Percentiles rank a stretch among this genome's conserved stretches.
Conservation (phyloP, 2,888 invertebrate species). For the Lampropteryx suffumata region DNA sequence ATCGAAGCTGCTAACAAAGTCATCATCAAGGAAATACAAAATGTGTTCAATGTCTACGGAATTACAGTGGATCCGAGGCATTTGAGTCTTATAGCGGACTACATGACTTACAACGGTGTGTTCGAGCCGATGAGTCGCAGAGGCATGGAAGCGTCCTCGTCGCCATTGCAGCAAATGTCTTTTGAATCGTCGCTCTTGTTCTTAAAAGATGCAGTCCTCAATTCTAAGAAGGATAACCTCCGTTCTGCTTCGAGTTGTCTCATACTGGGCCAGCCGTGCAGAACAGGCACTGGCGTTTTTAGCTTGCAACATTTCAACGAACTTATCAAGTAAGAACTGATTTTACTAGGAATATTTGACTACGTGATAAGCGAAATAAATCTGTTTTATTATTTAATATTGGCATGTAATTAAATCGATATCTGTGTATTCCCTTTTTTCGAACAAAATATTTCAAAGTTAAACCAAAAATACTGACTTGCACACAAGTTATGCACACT, state of each 20-base stretch:
- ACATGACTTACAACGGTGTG: slow-evolving; percentile 97
- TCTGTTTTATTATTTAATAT: slow-evolving; percentile 7
- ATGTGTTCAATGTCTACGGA: slow-evolving; percentile 98
- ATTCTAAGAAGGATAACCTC: slow-evolving; percentile 89
- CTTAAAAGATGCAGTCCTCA: slow-evolving; percentile 88
- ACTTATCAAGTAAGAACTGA: slow-evolving; percentile 34
- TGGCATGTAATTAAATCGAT: not conserved
- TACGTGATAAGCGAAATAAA: slow-evolving; percentile 3
- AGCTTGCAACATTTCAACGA: slow-evolving; percentile 62
- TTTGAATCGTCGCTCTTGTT: slow-evolving; percentile 97
- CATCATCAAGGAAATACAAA: slow-evolving; percentile 96
- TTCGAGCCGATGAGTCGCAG: slow-evolving; percentile 95
- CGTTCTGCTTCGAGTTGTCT: slow-evolving; percentile 93
- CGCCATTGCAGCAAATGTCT: slow-evolving; percentile 98
- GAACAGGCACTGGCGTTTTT: slow-evolving; percentile 92
- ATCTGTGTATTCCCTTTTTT: too few species aligned
- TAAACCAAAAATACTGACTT: too few species aligned
- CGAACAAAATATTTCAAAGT: too few species aligned
- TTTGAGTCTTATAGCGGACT: slow-evolving; percentile 96
- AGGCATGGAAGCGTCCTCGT: slow-evolving; percentile 95
- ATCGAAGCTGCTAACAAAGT: slow-evolving; percentile 97
- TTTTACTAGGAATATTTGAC: not conserved
- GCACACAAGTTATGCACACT: too few species aligned
- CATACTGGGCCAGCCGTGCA: slow-evolving; percentile 92
- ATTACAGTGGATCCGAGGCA: slow-evolving; percentile 97